phyloP scores from a whole-genome alignment of 2,113 vertebrate genomes.

The Pelecanoides urinatrix region DNA sequence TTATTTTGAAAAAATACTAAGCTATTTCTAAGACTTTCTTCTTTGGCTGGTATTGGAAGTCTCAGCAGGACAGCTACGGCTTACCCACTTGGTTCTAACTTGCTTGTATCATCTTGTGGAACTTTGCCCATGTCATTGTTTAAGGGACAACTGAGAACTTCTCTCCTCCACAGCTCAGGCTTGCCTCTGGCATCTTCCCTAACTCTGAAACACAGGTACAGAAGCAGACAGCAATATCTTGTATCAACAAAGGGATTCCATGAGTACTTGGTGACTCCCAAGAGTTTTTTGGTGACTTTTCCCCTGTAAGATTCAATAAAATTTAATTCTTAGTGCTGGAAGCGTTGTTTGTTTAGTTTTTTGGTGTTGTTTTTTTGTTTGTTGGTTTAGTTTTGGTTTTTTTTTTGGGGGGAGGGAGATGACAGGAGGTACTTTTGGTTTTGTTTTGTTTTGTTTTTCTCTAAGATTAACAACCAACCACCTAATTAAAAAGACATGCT shows the following conservation, averaged over 20 bases:
- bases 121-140: neutral
- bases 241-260: neutral
- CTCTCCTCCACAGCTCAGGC: neutral
- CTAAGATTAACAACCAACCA: neutral
- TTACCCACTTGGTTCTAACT: neutral
- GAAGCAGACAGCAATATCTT: neutral
- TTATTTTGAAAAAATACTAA: neutral
- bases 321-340: neutral
- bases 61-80: neutral
- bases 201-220: neutral
- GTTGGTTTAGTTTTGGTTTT: neutral
- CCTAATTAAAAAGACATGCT: neutral
- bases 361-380: too few species aligned
- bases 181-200: neutral
- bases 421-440: neutral
- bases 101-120: neutral
- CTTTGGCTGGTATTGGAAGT: neutral
- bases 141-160: neutral
- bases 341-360: neutral
- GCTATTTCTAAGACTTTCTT: neutral
- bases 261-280: neutral
- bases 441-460: neutral
- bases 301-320: neutral
- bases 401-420: fast-evolving
- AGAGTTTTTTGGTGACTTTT: neutral